A percentile compares a stretch with the other conserved stretches of the same genome.
These are phyloP conservation scores for Isaurus tuberculatus DNA, from an alignment of 92 coral and sea anemone species.

Conservation along the genomic window DNA sequence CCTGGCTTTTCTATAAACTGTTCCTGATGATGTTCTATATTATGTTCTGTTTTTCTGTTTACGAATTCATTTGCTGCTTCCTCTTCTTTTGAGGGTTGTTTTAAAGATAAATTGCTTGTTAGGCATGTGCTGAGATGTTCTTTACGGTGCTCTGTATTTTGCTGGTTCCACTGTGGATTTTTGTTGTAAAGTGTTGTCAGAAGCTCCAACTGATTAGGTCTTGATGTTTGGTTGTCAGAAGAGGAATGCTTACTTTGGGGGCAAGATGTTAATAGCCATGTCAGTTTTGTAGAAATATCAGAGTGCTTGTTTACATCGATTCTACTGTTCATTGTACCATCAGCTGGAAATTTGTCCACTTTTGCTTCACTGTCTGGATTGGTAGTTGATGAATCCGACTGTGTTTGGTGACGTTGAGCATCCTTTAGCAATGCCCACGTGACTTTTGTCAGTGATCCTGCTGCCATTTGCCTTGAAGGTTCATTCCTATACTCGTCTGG, in stretches of 20 bases:
- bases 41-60: not conserved
- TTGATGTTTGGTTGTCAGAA: not conserved
- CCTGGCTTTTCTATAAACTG: not conserved
- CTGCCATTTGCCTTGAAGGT: not conserved
- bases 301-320: not conserved
- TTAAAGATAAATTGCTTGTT: not conserved
- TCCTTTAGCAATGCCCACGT: slow-evolving; percentile 25
- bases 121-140: not conserved
- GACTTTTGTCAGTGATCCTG: slow-evolving; percentile 18
- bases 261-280: slow-evolving; percentile 9
- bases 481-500: slow-evolving; percentile 5
- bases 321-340: not conserved
- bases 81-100: not conserved
- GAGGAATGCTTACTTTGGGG: not conserved
- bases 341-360: not conserved
- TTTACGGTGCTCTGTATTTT: not conserved
- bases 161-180: not conserved
- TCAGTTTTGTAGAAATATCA: not conserved
- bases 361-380: not conserved
- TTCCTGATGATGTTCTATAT: not conserved
- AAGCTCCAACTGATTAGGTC: not conserved
- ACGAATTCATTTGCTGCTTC: not conserved
- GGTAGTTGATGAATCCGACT: not conserved
- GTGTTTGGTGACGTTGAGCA: not conserved
- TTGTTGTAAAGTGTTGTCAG: not conserved